Evolutionary conservation across 2,113 vertebrate species (phyloP).

Genomic region (Onychorhynchus coronatus): DNA sequence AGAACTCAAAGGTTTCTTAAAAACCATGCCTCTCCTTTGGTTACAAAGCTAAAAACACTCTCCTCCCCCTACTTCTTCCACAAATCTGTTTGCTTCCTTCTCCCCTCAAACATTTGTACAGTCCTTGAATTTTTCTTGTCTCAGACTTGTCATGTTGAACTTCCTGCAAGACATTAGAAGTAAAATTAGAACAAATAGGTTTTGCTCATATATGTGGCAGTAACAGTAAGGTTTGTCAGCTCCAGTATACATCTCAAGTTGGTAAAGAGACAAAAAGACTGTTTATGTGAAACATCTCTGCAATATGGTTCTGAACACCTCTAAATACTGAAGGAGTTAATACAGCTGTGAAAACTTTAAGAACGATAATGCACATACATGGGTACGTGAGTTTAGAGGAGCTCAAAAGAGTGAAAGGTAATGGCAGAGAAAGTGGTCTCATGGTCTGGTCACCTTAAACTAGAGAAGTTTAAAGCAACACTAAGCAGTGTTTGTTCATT

Average conservation of each 20-base stretch:
- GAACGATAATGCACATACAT: neutral
- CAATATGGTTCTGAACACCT: neutral
- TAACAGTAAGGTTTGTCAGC: neutral
- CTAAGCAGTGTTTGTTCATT: conserved; percentile 81
- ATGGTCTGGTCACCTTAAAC: conserved; percentile 60
- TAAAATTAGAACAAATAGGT: neutral
- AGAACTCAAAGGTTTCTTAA: conserved; percentile 47
- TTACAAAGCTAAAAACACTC: conserved; percentile 47
- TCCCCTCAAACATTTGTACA: neutral
- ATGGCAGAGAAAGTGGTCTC: conserved; percentile 41
- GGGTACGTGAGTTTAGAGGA: neutral
- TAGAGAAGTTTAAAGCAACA: conserved; percentile 70
- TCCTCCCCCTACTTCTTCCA: neutral
- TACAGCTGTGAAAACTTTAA: neutral
- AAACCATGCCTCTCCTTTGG: neutral
- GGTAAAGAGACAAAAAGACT: neutral
- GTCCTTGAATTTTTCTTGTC: neutral
- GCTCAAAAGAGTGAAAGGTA: conserved; percentile 12
- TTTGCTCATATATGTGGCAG: neutral
- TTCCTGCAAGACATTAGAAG: neutral
- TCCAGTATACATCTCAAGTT: conserved; percentile 2
- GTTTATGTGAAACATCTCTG: neutral
- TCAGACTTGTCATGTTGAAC: neutral
- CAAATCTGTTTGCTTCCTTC: neutral
- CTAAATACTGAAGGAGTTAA: neutral